Evolutionary conservation across 2,888 invertebrate species (phyloP), one percentile per base, ranked within the genome.

Genomic region (Amphipyra tragopoginis): DNA sequence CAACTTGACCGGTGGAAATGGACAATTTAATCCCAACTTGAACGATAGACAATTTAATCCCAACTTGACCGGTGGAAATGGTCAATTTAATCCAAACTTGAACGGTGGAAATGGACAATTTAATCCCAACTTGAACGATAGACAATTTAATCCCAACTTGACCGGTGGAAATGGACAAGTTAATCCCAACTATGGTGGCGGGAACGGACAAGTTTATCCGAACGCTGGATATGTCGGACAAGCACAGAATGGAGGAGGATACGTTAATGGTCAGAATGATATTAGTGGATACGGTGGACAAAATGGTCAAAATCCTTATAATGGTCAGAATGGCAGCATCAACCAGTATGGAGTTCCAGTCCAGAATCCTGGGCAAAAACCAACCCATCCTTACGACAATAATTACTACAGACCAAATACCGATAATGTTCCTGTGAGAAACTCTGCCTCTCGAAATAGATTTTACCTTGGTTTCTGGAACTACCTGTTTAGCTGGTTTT

Each of bases 301-400:
- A 9, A 40, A 15, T 38, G 7, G 14, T 11, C 11, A 13, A 2
- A n/a, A 8, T 26, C 21, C 21, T 26, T 5, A 43, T 1, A 43
- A 26, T 29, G 1, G 13, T 5, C 49, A 55, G 5, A 65, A 65
- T 39, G 6, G 8, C 36, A 36, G 10, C 0, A 15, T n/a, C 10
- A 52, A 43, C 5, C 15, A 36, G 6, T 14, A 42, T n/a, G 52
- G 26, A 9, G 14, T 14, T 1, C 50, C 58, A 15, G 1, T 40
- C 15, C 67, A 40, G n/a, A 66, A 66, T 8, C n/a, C 67, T 15
- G 59, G 29, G 21, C 51, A 34, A n/a, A 52, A 47, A 39, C 48
- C 59, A 14, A 13, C 29, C 8, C 29, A 15, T 53, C 39, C 48
- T 9, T 52, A 66, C n/a, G 48, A 66, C 0, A 8, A 48, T 21